Base-by-base conservation (phyloP, 2,797 vertebrate genomes). In the Rhabdomys pumilio region DNA sequence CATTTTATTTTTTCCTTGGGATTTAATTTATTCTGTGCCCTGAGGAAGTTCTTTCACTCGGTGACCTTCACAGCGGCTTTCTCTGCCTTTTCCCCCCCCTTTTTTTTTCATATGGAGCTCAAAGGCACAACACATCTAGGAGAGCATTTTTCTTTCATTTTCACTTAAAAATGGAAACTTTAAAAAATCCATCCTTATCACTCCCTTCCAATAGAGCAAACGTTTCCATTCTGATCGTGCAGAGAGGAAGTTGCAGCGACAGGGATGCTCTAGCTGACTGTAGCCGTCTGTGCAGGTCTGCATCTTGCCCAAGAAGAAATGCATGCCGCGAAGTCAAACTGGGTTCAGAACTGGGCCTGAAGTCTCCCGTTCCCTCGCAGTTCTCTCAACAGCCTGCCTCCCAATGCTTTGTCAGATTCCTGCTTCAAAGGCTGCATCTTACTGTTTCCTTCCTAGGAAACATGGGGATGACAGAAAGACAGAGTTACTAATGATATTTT, bases 21-120 rank as follows among this genome's bases (percentile, higher is more conserved):
- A 99, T 99, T 99, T 99, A 99, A 99, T 99, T 99, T 99, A 99
- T 99, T 99, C 99, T 99, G 99, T 99, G 99, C 99, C 99, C 99
- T 69, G 99, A 99, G 99, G 99, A 99, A 99, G 99, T 99, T 99
- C 99, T 99, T 99, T 99, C 99, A 99, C 99, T 99, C 99, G 98
- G 98, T 99, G 99, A 99, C 99, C 99, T 99, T 99, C 99, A 99
- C 99, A 99, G 99, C 99, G 98, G 99, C 98, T 98, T 98, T 98
- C 98, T 98, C 98, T 98, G 98, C 98, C 98, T 98, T 98, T 98
- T 98, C 98, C 98, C 98, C 98, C 98, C 98, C 91, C 94, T 85
- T 41, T 20, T 97, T 98, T 98, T 98, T 98, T 97, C 98, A 98
- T 97, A 98, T 97, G 98, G 98, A 98, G 98, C 98, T 98, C 98